Evolutionary conservation across 2,113 vertebrate genomes (phyloP).

Genomic region (Lates calcarifer): DNA sequence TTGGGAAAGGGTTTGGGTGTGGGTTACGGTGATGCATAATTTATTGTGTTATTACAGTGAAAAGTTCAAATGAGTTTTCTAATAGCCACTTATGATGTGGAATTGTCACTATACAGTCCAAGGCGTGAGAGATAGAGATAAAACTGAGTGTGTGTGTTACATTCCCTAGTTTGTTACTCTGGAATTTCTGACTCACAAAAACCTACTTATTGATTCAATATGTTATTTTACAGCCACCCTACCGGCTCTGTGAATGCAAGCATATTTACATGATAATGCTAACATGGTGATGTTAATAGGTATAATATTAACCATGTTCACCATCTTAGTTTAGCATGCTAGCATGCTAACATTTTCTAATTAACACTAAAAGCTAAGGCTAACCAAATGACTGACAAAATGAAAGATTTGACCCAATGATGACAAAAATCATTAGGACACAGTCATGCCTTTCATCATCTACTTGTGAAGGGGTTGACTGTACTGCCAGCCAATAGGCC

Average conservation of each 20-base stretch:
- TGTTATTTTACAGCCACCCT: background rate
- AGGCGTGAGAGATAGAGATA: background rate
- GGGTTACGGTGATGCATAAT: background rate
- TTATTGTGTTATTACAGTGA: background rate
- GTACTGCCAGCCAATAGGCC: no score
- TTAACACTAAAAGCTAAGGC: background rate
- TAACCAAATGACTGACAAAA: background rate
- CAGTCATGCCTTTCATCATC: no score
- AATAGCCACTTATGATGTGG: background rate
- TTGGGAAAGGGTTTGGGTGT: background rate
- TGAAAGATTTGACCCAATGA: background rate
- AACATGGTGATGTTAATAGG: background rate
- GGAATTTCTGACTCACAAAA: background rate
- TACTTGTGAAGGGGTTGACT: no score
- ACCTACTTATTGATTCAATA: background rate
- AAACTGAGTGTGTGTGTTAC: background rate
- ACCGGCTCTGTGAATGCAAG: background rate
- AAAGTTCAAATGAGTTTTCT: slow-evolving; percentile 7
- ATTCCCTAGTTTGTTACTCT: background rate
- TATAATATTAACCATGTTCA: background rate
- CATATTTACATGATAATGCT: background rate
- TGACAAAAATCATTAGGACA: background rate
- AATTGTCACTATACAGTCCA: background rate
- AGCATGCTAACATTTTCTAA: background rate
- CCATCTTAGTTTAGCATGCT: background rate